phyloP scores from a whole-genome alignment of 2,797 vertebrate species.

The Remorina albescens region DNA sequence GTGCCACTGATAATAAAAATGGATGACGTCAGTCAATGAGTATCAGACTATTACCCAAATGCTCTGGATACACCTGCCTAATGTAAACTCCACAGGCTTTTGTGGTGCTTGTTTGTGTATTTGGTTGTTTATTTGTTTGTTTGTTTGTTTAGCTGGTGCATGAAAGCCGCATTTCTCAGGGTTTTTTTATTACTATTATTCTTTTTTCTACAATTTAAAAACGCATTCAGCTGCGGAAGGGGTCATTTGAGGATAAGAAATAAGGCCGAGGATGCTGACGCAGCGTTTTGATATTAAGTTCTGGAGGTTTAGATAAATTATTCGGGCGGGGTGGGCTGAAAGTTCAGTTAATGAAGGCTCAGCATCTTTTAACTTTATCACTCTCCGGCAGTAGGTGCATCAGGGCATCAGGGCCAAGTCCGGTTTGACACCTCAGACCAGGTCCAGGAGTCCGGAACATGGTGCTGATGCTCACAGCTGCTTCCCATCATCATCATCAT shows the following conservation, averaged over 20 bases:
- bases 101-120: too few species aligned
- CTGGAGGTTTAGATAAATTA: conserved; percentile 17
- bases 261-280: neutral
- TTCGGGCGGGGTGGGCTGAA: conserved; percentile 46
- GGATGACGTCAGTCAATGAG: neutral
- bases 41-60: too few species aligned
- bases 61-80: too few species aligned
- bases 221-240: neutral
- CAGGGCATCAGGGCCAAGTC: too few species aligned
- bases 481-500: neutral
- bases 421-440: neutral
- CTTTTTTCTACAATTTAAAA: neutral
- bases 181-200: too few species aligned
- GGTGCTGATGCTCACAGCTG: neutral
- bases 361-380: conserved; percentile 31
- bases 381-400: neutral
- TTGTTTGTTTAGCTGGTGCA: neutral
- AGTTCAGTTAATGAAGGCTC: conserved; percentile 36
- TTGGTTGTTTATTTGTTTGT: neutral
- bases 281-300: neutral
- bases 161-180: too few species aligned
- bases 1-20: neutral
- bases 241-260: neutral
- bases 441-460: neutral
- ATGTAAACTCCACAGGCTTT: too few species aligned